Evolutionary conservation across 2,888 invertebrate species (phyloP), one percentile per base, ranked within the genome.

Genomic region (Oeneis ivallda): DNA sequence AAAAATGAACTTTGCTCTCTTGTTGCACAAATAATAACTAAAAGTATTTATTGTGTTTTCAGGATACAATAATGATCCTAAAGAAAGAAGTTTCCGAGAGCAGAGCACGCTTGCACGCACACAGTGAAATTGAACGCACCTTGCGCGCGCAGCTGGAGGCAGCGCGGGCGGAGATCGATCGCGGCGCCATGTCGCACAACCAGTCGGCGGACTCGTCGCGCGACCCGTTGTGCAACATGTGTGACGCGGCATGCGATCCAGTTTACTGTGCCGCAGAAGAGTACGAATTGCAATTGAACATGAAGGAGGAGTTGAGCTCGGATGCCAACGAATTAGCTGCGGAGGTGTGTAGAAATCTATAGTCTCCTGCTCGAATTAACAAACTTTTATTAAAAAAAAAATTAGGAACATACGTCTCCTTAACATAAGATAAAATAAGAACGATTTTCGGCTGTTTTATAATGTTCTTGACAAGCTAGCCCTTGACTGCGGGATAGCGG

Each of bases 31-130:
- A 39, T 39, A 8, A 39, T 39, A 39, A 39, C 11, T 3, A 11
- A 45, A 45, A 7, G 2, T 15, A 5, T n/a, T 45, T 8, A 45
- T 50, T 11, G n/a, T 17, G 19, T 26, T 41, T 45, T 32, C 76
- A 92, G 92, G 85, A 84, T 70, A 91, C 91, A 70, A 89, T 92
- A 73, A 92, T 89, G 70, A 82, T 86, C 66, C 77, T 92, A 49
- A 92, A 91, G 78, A 87, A 86, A 70, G 92, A 92, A 78, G 91
- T 92, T 17, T 83, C 83, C 15, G 91, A 91, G 70, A 92, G 91
- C 72, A 81, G 91, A 65, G 83, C 86, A 68, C 85, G 91, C 26
- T 71, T 92, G 68, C 89, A 89, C 76, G 87, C 89, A 66, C 87
- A 90, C 76, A 82, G 90, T 74, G 91, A 92, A 79, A 85, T 88